A percentile compares a stretch with the other conserved stretches of the same genome.
phyloP scores from a whole-genome alignment of 2,888 invertebrate species.

The Amphipyra tragopoginis region DNA sequence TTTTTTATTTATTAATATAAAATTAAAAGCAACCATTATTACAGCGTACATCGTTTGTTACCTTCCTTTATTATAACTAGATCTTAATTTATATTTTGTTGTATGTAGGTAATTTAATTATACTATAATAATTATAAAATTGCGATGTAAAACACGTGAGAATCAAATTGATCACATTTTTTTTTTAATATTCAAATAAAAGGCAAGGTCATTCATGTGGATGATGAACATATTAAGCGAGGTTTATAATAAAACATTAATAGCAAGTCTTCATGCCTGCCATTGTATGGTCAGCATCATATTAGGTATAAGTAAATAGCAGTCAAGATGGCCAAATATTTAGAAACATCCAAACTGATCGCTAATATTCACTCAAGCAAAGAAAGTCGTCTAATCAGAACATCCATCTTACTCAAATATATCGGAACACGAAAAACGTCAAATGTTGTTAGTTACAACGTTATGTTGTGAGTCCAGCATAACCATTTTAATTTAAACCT shows the following conservation, averaged over 20 bases:
- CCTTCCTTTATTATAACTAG: constrained; percentile 70
- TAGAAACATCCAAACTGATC: no score
- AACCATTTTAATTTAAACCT: no score
- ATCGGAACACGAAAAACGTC: no score
- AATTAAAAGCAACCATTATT: constrained; percentile 88
- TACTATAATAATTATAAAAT: constrained; percentile 56
- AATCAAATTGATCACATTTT: constrained; percentile 60
- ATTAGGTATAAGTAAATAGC: no score
- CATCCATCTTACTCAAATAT: no score
- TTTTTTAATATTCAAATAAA: constrained; percentile 41
- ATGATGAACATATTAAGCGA: constrained; percentile 47
- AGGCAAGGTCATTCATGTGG: constrained; percentile 56
- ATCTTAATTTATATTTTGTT: constrained; percentile 69
- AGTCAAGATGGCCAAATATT: no score
- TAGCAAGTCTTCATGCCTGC: constrained; percentile 20
- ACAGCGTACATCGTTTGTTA: constrained; percentile 83
- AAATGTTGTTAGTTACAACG: no score
- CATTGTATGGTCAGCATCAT: no score
- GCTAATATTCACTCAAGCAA: no score
- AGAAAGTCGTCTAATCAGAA: no score
- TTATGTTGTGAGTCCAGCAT: no score
- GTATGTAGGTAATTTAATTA: constrained; percentile 60
- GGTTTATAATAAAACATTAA: constrained; percentile 35
- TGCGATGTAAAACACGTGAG: constrained; percentile 61
- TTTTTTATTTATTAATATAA: constrained; percentile 85